Evolutionary conservation across 2,113 vertebrate species (phyloP).

Genomic region (Verasper variegatus): DNA sequence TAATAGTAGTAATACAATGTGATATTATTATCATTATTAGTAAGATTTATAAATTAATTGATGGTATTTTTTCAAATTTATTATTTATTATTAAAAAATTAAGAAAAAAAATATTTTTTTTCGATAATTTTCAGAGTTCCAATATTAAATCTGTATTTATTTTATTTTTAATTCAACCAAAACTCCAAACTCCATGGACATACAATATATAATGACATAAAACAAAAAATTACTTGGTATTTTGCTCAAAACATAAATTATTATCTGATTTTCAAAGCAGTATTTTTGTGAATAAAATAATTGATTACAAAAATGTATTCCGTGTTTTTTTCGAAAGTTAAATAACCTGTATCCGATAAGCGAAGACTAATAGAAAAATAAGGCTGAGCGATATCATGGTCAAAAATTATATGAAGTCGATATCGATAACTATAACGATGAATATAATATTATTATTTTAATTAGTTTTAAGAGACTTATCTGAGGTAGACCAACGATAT

Average conservation of each 20-base stretch:
- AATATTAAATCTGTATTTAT: background rate
- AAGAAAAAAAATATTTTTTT: too few relatives aligned
- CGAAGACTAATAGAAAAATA: background rate
- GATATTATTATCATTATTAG: background rate
- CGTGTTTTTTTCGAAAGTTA: background rate
- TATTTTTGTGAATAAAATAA: background rate
- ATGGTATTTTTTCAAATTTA: background rate
- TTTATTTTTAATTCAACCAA: background rate
- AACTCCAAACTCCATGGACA: too few relatives aligned
- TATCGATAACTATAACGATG: too few relatives aligned
- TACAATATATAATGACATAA: too few relatives aligned
- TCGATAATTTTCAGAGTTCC: too few relatives aligned
- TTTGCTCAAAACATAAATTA: too few relatives aligned
- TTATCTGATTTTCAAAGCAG: background rate
- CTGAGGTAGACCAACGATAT: background rate
- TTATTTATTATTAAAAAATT: too few relatives aligned
- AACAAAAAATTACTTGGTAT: too few relatives aligned
- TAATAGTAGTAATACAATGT: background rate
- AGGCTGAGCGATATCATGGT: too few relatives aligned
- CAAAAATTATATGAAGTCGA: too few relatives aligned
- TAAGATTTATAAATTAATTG: background rate
- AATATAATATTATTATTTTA: background rate
- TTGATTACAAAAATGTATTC: background rate
- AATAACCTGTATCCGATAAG: background rate
- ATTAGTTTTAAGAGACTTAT: background rate